Evolutionary conservation across 2,113 vertebrate genomes (phyloP).

Genomic region (Tachysurus fulvidraco): DNA sequence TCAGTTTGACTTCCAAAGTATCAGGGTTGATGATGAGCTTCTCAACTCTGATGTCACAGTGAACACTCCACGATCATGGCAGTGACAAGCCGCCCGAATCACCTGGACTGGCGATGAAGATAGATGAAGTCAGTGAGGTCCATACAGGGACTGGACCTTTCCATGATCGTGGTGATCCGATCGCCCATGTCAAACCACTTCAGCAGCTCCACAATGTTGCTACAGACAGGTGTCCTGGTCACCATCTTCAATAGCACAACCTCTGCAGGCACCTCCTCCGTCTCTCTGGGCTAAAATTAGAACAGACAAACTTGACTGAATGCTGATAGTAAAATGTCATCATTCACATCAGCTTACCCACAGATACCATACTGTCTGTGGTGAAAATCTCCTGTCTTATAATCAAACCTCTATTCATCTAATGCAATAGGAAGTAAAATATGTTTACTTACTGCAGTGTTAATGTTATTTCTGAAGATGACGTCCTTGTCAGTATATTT

Average conservation of each 20-base stretch:
- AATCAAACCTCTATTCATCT: no score
- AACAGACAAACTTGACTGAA: not conserved
- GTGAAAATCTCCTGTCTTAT: no score
- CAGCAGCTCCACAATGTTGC: slow-evolving; percentile 58
- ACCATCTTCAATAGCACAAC: slow-evolving; percentile 61
- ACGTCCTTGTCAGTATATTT: slow-evolving; percentile 59
- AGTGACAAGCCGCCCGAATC: slow-evolving; percentile 58
- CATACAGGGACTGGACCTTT: slow-evolving; percentile 56
- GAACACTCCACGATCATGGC: slow-evolving; percentile 58
- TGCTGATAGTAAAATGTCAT: not conserved
- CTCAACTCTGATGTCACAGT: slow-evolving; percentile 69
- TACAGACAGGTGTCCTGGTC: slow-evolving; percentile 44
- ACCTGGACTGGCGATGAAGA: slow-evolving; percentile 45
- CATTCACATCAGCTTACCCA: no score
- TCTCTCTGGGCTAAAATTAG: slow-evolving; percentile 41
- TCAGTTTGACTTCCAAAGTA: slow-evolving; percentile 58
- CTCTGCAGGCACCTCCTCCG: slow-evolving; percentile 54
- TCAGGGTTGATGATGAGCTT: slow-evolving; percentile 72
- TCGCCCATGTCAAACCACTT: slow-evolving; percentile 62
- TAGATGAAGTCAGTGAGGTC: slow-evolving; percentile 59
- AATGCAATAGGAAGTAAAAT: no score
- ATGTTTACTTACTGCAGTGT: no score
- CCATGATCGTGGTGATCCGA: slow-evolving; percentile 58
- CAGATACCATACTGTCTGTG: no score
- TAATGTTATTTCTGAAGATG: not conserved